Percentiles rank a stretch among this genome's conserved stretches.
phyloP scores from a whole-genome alignment of 2,797 vertebrate genomes.

The Thripadectes ignobilis region DNA sequence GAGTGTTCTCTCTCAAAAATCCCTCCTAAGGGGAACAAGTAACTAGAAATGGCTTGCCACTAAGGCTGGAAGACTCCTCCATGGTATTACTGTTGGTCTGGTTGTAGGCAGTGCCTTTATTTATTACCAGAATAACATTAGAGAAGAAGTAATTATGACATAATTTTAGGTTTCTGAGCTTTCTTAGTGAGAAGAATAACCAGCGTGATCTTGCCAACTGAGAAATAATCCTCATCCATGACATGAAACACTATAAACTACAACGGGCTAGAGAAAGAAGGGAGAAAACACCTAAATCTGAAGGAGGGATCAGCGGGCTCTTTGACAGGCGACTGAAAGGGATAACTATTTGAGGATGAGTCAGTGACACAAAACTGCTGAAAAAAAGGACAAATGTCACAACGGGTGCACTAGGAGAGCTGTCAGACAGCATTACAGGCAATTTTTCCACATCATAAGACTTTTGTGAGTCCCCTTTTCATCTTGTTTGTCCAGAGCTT shows the following conservation, averaged over 20 bases:
- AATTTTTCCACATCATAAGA: not conserved
- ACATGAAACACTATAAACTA: not conserved
- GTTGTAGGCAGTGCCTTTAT: not conserved
- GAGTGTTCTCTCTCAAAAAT: not conserved
- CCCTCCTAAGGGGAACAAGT: not conserved
- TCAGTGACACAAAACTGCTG: not conserved
- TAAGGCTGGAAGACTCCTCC: not conserved
- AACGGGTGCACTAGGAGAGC: not conserved
- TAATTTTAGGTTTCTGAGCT: not conserved
- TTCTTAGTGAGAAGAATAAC: not conserved
- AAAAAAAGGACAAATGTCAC: not conserved
- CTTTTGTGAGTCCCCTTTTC: not conserved
- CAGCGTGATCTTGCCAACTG: not conserved
- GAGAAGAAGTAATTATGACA: not conserved
- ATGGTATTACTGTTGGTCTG: not conserved
- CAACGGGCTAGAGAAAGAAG: not conserved
- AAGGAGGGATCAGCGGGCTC: not conserved
- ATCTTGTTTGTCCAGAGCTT: not conserved
- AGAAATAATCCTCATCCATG: not conserved
- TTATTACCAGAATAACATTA: not conserved
- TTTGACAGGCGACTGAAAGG: not conserved
- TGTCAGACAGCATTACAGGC: not conserved
- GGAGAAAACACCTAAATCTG: not conserved
- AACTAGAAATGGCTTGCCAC: not conserved
- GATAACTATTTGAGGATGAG: not conserved